Percentiles rank a stretch among this genome's conserved stretches.
Conservation (phyloP, 2,113 vertebrate species). For the Anseranas semipalmata region DNA sequence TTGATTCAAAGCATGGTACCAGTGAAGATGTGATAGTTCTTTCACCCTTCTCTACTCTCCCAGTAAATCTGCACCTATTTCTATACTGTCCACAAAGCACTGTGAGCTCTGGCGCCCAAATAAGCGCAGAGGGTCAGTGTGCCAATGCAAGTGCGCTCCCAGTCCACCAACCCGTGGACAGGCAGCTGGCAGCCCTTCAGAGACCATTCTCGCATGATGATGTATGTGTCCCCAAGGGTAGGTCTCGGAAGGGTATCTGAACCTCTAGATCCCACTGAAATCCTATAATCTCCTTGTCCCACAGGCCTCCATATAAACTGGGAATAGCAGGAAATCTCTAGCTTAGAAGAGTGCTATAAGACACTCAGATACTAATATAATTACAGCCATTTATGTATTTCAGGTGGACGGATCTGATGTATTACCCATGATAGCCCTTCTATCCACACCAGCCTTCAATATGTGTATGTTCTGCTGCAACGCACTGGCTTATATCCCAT, state of each 20-base stretch:
- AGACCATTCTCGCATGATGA: constrained; percentile 52
- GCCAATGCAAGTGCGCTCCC: rapidly evolving
- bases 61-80: not conserved
- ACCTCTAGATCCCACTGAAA: constrained; percentile 49
- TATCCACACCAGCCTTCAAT: not conserved
- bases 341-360: constrained; percentile 8
- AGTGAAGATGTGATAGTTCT: not conserved
- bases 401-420: not conserved
- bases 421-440: not conserved
- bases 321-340: constrained; percentile 54
- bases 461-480: not conserved
- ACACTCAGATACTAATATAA: constrained; percentile 4
- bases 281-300: constrained; percentile 51
- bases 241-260: constrained; percentile 24
- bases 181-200: constrained; percentile 53
- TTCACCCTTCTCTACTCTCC: not conserved
- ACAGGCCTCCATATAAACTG: constrained; percentile 6
- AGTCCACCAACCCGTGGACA: not conserved
- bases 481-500: not conserved
- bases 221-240: not conserved
- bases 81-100: not conserved
- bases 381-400: constrained; percentile 35
- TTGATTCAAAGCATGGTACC: not conserved
- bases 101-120: not conserved
- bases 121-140: rapidly evolving